phyloP scores from a whole-genome alignment of 2,113 vertebrate genomes.

The Tiliqua scincoides region DNA sequence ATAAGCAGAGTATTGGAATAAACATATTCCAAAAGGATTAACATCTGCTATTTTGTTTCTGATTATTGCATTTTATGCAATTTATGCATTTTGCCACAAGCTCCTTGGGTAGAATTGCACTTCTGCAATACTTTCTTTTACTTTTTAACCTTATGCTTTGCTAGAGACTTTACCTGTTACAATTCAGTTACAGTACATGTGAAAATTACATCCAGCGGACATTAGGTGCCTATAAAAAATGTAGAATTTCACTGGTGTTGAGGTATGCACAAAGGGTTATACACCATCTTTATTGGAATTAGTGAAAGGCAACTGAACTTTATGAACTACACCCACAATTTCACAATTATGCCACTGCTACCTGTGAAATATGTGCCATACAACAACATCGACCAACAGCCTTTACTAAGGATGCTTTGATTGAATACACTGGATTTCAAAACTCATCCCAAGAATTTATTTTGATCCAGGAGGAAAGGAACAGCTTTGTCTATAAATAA shows the following conservation, averaged over 20 bases:
- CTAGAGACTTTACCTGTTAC: not conserved
- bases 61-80: not conserved
- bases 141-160: not conserved
- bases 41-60: not conserved
- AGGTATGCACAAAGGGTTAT: not conserved
- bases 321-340: not conserved
- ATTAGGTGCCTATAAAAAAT: not conserved
- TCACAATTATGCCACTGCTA: not conserved
- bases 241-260: not conserved
- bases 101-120: not conserved
- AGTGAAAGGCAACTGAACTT: not conserved
- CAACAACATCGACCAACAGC: not conserved
- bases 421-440: not conserved
- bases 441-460: not conserved
- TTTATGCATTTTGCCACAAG: not conserved
- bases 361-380: not conserved
- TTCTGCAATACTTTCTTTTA: not conserved
- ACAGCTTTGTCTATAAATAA: not conserved
- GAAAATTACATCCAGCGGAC: not conserved
- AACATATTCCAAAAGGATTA: not conserved
- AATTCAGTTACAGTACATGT: not conserved
- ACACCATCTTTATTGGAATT: not conserved
- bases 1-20: not conserved
- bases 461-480: not conserved
- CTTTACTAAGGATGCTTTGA: not conserved